A percentile compares a stretch with the other conserved stretches of the same genome.
These are phyloP conservation scores for Tupiocoris notatus DNA, from an alignment of 2,888 invertebrate species.

Conservation along the genomic window DNA sequence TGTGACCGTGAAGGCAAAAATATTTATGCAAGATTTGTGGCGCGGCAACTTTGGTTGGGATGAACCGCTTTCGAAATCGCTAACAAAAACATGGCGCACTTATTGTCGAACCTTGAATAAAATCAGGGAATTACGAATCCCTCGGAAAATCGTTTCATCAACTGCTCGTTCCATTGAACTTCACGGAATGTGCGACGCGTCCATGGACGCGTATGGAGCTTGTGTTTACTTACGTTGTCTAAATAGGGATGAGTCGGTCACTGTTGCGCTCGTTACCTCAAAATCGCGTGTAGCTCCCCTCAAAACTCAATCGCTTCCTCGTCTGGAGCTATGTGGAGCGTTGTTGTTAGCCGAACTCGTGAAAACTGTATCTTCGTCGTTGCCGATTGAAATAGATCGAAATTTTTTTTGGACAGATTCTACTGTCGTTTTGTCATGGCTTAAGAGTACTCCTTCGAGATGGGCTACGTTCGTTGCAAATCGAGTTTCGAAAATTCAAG, in stretches of 20 bases:
- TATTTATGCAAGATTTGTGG: too few species aligned
- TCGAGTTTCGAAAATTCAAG: neutral
- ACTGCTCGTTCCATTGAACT: neutral
- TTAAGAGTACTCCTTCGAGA: neutral
- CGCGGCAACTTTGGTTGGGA: neutral
- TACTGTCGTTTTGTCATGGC: neutral
- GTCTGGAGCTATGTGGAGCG: slow-evolving; percentile 2
- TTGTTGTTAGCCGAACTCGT: neutral
- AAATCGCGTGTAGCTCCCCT: neutral
- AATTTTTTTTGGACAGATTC: neutral
- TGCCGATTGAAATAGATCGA: neutral
- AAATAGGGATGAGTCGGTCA: neutral
- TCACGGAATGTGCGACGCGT: neutral
- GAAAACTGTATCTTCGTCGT: neutral
- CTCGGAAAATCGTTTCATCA: neutral
- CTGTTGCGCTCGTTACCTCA: neutral
- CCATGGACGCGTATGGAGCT: neutral
- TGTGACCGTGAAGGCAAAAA: too few species aligned
- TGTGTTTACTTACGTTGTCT: neutral
- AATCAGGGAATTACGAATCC: neutral
- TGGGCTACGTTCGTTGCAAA: slow-evolving; percentile 5
- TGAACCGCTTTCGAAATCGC: neutral
- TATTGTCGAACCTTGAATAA: neutral
- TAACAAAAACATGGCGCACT: neutral
- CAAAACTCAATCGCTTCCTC: neutral